Evolutionary conservation across 2,888 invertebrate species (phyloP), one percentile per base, ranked within the genome.

Genomic region (Hipparchia semele): DNA sequence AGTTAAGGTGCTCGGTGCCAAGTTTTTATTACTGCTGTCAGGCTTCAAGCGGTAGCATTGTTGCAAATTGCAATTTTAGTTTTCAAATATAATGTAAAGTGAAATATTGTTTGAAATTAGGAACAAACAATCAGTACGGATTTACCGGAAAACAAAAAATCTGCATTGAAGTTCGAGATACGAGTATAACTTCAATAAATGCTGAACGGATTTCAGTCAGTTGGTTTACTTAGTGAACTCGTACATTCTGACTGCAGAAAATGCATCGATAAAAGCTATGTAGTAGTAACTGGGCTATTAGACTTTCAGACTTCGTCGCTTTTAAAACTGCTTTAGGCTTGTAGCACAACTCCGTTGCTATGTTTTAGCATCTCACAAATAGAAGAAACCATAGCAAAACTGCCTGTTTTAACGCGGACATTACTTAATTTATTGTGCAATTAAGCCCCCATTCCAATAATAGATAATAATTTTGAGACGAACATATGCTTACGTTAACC

Each of bases 1-100:
- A 91, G 91, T 92, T 92, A 69, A 69, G 69, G 56, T 89, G 87
- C 83, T 83, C 84, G 82, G 84, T 82, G 85, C 84, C 82, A 89
- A 88, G 86, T 90, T 91, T 90, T 92, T 90, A 92, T 89, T 90
- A 87, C 86, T 84, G 85, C 86, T 90, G 90, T 90, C 86, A 87
- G 85, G 86, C 86, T 86, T 85, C 87, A 56, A 69, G 69, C 88
- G 86, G 86, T 67, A 59, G 71, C 83, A 73, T 85, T 87, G 87
- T 86, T 83, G 83, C 85, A 86, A 89, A 90, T 91, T 89, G 82
- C 86, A 87, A 88, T 90, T 85, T 73, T 68, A 73, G 70, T 73
- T 73, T 65, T 69, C 53, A 68, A 75, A 70, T 69, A 53, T n/a
- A 61, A 69, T 53, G 51, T 39, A n/a, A 45, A 53, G 39, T 60